A percentile compares a stretch with the other conserved stretches of the same genome.
These are phyloP conservation scores for Speoplatyrhinus poulsoni DNA, from an alignment of 2,113 vertebrate genomes.

Conservation along the genomic window DNA sequence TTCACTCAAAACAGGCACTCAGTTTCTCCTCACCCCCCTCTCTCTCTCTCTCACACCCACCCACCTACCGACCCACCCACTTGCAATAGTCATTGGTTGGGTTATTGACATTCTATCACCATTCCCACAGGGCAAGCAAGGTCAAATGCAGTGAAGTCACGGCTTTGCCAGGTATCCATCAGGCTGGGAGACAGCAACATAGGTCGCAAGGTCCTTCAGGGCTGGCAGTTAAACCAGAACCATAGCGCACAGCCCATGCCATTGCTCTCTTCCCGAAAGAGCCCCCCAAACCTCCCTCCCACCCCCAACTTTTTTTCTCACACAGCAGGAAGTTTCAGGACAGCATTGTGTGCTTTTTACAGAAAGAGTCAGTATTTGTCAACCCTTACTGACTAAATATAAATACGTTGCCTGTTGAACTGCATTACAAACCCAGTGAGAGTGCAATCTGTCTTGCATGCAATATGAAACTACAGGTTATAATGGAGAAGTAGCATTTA, in stretches of 20 bases:
- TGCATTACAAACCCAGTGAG: neutral
- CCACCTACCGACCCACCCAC: constrained; percentile 10
- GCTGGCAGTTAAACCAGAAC: constrained; percentile 16
- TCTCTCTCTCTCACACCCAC: constrained; percentile 17
- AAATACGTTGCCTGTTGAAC: too few species aligned
- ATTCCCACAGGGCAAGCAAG: constrained; percentile 34
- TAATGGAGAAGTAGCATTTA: too few species aligned
- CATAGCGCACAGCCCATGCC: neutral
- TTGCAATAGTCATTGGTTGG: constrained; percentile 21
- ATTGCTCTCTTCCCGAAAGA: too few species aligned
- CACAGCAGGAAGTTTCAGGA: too few species aligned
- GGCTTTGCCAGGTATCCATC: constrained; percentile 27
- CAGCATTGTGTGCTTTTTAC: too few species aligned
- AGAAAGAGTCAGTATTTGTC: too few species aligned
- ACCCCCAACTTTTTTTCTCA: too few species aligned
- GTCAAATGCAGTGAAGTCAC: constrained; percentile 13
- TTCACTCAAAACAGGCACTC: neutral
- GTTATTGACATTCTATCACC: constrained; percentile 43
- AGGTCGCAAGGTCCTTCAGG: constrained; percentile 25
- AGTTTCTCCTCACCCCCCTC: neutral
- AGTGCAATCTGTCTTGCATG: too few species aligned
- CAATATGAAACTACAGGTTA: too few species aligned
- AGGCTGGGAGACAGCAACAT: constrained; percentile 21
- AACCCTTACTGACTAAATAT: too few species aligned
- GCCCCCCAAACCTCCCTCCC: too few species aligned